Conservation (phyloP, 1,140 invertebrate genomes). For the Dendroctonus ponderosae region DNA sequence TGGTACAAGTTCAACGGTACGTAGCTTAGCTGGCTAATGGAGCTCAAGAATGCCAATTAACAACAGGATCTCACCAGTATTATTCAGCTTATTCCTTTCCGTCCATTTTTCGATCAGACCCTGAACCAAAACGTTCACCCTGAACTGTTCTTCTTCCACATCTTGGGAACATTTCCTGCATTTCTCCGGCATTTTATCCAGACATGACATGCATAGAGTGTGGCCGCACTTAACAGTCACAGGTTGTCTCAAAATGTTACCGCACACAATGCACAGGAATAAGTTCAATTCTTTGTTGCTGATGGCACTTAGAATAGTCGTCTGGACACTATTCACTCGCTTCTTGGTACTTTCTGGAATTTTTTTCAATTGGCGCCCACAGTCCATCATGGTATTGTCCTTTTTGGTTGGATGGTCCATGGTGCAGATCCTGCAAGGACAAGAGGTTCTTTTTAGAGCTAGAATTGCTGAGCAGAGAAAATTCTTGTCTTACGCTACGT, state of each 20-base stretch:
- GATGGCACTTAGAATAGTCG: conserved; percentile 33
- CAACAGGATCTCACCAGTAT: conserved; percentile 16
- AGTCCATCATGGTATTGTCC: not conserved
- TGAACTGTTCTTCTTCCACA: conserved; percentile 27
- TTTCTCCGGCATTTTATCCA: conserved; percentile 39
- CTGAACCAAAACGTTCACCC: conserved; percentile 43
- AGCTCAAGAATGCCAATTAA: too few relatives aligned
- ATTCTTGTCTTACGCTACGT: too few relatives aligned
- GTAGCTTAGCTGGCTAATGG: too few relatives aligned
- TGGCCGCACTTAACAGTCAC: conserved; percentile 72
- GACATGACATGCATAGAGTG: conserved; percentile 64
- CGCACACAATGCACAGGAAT: conserved; percentile 64
- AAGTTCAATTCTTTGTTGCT: conserved; percentile 30
- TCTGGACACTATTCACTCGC: conserved; percentile 19
- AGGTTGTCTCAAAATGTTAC: conserved; percentile 66
- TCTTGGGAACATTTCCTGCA: conserved; percentile 43
- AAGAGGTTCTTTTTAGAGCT: too few relatives aligned
- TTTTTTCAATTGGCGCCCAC: too few relatives aligned
- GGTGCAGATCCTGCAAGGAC: too few relatives aligned
- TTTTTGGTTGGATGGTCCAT: not conserved
- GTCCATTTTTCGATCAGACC: conserved; percentile 43
- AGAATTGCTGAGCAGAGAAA: too few relatives aligned
- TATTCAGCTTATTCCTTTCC: conserved; percentile 33
- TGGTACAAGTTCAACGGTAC: too few relatives aligned
- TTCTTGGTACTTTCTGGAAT: not conserved